Base-by-base conservation (phyloP, 2,113 vertebrate species). In the Microcebus griseorufus region DNA sequence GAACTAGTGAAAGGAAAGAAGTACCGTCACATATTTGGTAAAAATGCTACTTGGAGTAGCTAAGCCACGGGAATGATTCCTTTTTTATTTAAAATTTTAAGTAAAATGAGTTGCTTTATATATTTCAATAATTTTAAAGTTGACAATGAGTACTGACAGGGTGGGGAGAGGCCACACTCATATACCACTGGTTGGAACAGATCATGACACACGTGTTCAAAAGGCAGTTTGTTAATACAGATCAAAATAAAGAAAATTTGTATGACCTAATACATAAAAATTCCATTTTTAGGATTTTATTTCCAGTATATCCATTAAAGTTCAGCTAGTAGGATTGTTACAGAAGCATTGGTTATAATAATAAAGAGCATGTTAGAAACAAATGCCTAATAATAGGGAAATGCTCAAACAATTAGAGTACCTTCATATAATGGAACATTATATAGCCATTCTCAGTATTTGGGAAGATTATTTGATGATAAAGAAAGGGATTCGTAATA, bases 381-480 rank as follows among this genome's bases (percentile, higher is more conserved):
- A 39, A 39, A n/a, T n/a, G n/a, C n/a, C n/a, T n/a, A n/a, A n/a
- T n/a, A n/a, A n/a, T n/a, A n/a, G n/a, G n/a, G 34, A 94, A 88
- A 90, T 78, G 14, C 39, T 65, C 72, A 85, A 62, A 82, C 4
- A 64, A 34, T 25, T 22, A 11, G 32, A 76, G 0, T 51, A 64
- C 39, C 3, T 73, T 82, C 20, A n/a, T 32, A 42, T 25, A 87
- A 39, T 67, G 23, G 45, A 90, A 87, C 88, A 62, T 65, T 70
- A 32, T 79, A 39, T 9, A 83, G 34, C n/a, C n/a, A n/a, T n/a
- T n/a, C n/a, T n/a, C n/a, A n/a, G n/a, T n/a, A n/a, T n/a, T n/a
- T n/a, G n/a, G n/a, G n/a, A 87, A 67, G 45, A 84, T 73, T 81
- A 82, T 86, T 85, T 96, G 51, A 81, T 81, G 48, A 16, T 39